Conservation (phyloP, 2,797 vertebrate species). For the Rhinatrema bivittatum region DNA sequence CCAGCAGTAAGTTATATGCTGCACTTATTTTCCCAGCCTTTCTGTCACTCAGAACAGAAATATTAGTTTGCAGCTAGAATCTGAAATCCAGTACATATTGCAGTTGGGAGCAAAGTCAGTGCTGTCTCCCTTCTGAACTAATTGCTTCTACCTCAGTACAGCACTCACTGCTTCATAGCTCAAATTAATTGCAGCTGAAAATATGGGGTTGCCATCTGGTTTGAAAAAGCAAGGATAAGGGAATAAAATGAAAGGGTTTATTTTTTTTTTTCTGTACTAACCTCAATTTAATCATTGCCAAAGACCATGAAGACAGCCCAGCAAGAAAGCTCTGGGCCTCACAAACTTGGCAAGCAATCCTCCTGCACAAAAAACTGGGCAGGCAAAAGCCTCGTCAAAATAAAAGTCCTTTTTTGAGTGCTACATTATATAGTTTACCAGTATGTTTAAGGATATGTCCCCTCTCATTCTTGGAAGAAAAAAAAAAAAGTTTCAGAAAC, state of each 20-base stretch:
- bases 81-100: too few relatives aligned
- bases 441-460: not conserved
- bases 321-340: constrained; percentile 65
- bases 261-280: constrained; percentile 39
- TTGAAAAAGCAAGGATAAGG: constrained; percentile 42
- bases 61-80: too few relatives aligned
- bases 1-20: not conserved
- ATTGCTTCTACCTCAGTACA: constrained; percentile 20
- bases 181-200: constrained; percentile 55
- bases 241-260: constrained; percentile 36
- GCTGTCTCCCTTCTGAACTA: constrained; percentile 6
- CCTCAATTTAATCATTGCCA: constrained; percentile 71
- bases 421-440: not conserved
- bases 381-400: constrained; percentile 43
- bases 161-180: constrained; percentile 25
- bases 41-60: too few relatives aligned
- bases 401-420: constrained; percentile 46
- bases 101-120: too few relatives aligned
- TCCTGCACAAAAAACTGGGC: constrained; percentile 16
- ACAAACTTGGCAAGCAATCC: constrained; percentile 47
- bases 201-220: constrained; percentile 47
- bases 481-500: constrained; percentile 9
- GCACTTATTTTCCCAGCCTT: not conserved
- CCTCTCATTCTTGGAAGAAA: constrained; percentile 1
- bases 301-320: constrained; percentile 61